Conservation (phyloP, 2,113 vertebrate genomes). For the Cavia aperea region DNA sequence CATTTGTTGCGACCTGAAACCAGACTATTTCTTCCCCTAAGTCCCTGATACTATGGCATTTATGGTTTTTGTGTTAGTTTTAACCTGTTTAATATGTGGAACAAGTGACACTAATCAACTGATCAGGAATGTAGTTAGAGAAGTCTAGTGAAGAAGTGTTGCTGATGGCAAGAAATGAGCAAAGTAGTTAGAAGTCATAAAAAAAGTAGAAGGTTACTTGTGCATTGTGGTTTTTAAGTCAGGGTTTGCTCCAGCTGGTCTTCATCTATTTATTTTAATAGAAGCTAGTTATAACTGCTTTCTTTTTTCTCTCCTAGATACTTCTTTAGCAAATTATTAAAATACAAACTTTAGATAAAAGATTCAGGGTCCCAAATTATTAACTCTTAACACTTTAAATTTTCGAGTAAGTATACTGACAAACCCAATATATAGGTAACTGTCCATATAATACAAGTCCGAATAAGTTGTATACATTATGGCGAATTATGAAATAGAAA, state of each 20-base stretch:
- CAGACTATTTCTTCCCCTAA: neutral
- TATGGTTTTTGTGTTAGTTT: neutral
- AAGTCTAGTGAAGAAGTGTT: neutral
- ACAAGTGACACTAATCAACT: neutral
- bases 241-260: neutral
- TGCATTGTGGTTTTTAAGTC: neutral
- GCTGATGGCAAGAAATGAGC: neutral
- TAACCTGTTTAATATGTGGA: neutral
- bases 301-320: neutral
- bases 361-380: neutral
- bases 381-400: neutral
- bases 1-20: neutral
- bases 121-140: neutral
- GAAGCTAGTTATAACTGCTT: neutral
- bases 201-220: neutral
- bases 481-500: neutral
- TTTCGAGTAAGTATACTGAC: neutral
- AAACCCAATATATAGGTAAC: neutral
- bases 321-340: neutral
- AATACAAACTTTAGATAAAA: neutral
- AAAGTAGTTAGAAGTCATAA: neutral
- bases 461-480: neutral
- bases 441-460: neutral
- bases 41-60: neutral
- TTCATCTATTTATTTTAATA: neutral